Conservation (phyloP, 1,140 invertebrate genomes). For the Apis florea region DNA sequence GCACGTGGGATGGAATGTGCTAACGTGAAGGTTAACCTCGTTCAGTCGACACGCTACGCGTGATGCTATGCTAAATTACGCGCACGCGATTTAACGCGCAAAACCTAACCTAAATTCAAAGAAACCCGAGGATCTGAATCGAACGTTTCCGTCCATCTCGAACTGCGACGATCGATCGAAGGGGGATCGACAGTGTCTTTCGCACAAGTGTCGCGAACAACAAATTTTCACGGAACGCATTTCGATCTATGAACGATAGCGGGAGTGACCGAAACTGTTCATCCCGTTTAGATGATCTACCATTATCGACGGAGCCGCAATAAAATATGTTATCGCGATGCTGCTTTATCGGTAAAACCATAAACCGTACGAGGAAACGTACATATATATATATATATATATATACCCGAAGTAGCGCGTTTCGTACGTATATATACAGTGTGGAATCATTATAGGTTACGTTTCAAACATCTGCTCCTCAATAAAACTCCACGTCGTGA, state of each 20-base stretch:
- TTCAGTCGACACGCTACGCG: too few species aligned
- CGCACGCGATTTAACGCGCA: neutral
- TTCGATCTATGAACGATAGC: too few species aligned
- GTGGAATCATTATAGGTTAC: constrained; percentile 48
- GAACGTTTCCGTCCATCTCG: neutral
- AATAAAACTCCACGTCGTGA: constrained; percentile 56
- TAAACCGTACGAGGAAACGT: constrained; percentile 5
- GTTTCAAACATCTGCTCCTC: constrained; percentile 53
- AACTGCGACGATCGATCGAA: neutral
- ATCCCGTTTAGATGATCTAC: constrained; percentile 21
- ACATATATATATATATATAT: neutral
- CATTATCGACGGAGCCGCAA: constrained; percentile 25
- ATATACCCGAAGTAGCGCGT: neutral
- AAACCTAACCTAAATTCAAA: neutral
- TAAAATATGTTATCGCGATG: constrained; percentile 44
- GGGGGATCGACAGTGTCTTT: neutral
- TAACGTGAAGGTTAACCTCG: neutral
- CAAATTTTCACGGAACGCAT: constrained; percentile 29
- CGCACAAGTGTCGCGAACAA: constrained; percentile 14
- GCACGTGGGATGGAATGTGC: neutral
- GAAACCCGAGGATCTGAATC: neutral
- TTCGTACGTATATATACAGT: constrained; percentile 1
- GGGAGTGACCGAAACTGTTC: constrained; percentile 37
- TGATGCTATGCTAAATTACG: neutral
- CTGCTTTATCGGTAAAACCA: constrained; percentile 27